A percentile compares a stretch with the other conserved stretches of the same genome.
Evolutionary conservation across 1,140 invertebrate genomes (phyloP).

Genomic region (Lepidurus packardi): DNA sequence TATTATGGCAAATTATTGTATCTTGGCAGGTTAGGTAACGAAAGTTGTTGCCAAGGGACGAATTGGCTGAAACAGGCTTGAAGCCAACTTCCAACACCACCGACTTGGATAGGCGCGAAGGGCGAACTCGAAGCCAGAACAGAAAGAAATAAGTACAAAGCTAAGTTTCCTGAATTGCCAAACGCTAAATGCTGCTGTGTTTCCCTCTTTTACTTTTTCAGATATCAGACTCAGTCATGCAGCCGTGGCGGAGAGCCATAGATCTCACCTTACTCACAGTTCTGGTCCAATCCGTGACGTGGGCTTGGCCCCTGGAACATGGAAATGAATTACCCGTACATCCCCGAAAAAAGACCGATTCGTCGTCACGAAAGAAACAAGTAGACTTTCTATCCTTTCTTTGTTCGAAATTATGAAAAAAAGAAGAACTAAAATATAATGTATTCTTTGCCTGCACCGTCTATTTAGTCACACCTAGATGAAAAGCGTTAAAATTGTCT

Average conservation of each 20-base stretch:
- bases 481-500: no score
- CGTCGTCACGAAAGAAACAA: not conserved
- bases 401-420: not conserved
- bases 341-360: not conserved
- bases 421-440: no score
- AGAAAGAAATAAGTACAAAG: not conserved
- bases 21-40: not conserved
- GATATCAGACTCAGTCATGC: not conserved
- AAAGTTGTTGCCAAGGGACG: slow-evolving; percentile 9
- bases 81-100: not conserved
- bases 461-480: no score
- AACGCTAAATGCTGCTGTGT: not conserved
- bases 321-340: not conserved
- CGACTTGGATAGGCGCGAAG: not conserved
- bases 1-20: not conserved
- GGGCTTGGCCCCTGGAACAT: not conserved
- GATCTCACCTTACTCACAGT: not conserved
- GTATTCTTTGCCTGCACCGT: no score
- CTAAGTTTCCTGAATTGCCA: not conserved
- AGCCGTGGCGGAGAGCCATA: not conserved
- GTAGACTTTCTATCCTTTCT: not conserved
- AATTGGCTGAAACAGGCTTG: not conserved
- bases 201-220: not conserved
- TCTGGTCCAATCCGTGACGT: not conserved
- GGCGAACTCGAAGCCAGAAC: slow-evolving; percentile 7